Evolutionary conservation across 2,888 invertebrate species (phyloP).

Genomic region (Operophtera brumata): DNA sequence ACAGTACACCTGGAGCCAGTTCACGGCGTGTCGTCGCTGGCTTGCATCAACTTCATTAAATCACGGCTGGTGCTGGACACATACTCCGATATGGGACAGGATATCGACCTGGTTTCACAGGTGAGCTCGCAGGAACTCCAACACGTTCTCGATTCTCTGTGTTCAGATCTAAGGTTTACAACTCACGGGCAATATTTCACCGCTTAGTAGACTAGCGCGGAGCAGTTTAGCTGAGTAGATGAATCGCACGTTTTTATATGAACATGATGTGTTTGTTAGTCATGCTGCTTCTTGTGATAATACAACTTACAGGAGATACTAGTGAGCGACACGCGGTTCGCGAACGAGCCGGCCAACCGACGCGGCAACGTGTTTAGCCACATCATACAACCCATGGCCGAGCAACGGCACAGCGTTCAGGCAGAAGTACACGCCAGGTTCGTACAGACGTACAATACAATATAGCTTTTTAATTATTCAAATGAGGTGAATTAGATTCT

Average conservation of each 20-base stretch:
- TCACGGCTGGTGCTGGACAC: constrained; percentile 92
- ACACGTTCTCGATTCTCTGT: too few relatives aligned
- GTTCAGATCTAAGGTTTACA: too few relatives aligned
- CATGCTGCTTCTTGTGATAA: too few relatives aligned
- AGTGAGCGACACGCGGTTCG: constrained; percentile 87
- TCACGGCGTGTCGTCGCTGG: constrained; percentile 82
- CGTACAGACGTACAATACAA: too few relatives aligned
- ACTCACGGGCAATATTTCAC: too few relatives aligned
- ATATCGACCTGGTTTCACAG: constrained; percentile 95
- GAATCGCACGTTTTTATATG: too few relatives aligned
- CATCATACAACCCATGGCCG: constrained; percentile 90
- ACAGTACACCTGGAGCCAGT: constrained; percentile 85
- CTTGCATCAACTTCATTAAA: constrained; percentile 95
- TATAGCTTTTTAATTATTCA: too few relatives aligned
- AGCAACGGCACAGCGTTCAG: constrained; percentile 83
- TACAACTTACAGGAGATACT: constrained; percentile 82
- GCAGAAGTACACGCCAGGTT: constrained; percentile 86
- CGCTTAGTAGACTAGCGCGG: too few relatives aligned
- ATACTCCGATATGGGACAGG: constrained; percentile 93
- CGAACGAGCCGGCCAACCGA: constrained; percentile 83
- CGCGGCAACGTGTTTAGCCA: constrained; percentile 93
- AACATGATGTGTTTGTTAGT: too few relatives aligned
- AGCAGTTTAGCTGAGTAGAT: too few relatives aligned
- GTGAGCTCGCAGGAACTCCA: constrained; percentile 46
- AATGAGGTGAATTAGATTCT: too few relatives aligned